Base-by-base conservation (phyloP, 2,888 invertebrate genomes). In the Acleris literana region DNA sequence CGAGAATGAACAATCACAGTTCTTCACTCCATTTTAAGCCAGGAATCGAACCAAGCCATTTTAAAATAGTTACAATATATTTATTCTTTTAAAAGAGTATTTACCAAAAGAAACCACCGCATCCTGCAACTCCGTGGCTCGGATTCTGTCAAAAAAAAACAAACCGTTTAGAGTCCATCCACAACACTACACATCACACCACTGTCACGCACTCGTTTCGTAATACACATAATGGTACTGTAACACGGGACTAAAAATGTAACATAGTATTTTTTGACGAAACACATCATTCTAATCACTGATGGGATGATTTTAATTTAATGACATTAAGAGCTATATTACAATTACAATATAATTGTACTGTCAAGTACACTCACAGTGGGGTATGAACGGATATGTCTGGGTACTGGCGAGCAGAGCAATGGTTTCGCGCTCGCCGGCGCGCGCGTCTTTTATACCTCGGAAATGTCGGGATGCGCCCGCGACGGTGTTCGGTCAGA, bases 361-460 rank as follows among this genome's bases (percentile, higher is more conserved):
- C 39, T 39, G 9, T 39, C 39, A 39, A 39, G 68, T 72, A 68
- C 70, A 33, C 51, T 55, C 56, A 58, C 51, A 63, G 63, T 59
- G 59, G 67, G 62, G 72, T 76, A 77, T 76, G 70, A 70, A 72
- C 74, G 73, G 74, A 74, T 39, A 39, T 39, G 39, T 39, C 39
- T 39, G 39, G 39, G 71, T 71, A 79, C 68, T 82, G 82, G 78
- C 80, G 79, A 80, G 81, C 77, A 84, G 81, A 83, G 90, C 84
- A 92, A 92, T 92, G 88, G 87, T 86, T 88, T 84, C 79, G 83
- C 82, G 82, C 81, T 83, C 80, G 83, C 82, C 82, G 77, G 78
- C 79, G 87, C 81, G 82, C 82, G 84, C 80, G 87, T 88, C 92
- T 92, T 92, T 87, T 92, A 92, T 92, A 92, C 91, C 87, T 87